Base-by-base conservation (phyloP, 2,888 invertebrate species). In the Bombylius discolor region DNA sequence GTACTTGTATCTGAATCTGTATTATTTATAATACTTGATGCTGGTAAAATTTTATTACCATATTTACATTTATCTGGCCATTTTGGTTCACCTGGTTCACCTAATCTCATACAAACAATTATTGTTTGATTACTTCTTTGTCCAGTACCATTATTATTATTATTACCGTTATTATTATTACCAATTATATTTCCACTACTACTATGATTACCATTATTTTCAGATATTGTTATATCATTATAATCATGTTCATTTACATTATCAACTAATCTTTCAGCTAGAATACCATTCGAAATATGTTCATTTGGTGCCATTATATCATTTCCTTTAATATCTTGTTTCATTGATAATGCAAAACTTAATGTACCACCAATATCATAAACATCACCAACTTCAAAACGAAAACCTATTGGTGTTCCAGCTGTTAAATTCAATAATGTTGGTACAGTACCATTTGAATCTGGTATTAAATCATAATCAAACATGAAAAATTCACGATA, bases 301-400 rank as follows among this genome's bases (percentile, higher is more conserved):
- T 48, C 45, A 45, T 31, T 33, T 12, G 52, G 46, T 12, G 49
- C 32, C 13, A 50, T 55, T n/a, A 55, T 49, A 7, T 52, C 52
- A 55, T 56, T 56, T 8, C 63, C 63, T 47, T 66, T 68, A 3
- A 64, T 61, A 4, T 76, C 80, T 69, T 80, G 81, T 63, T 84
- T 78, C 66, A 89, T 76, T 53, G 84, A 85, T 1, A 87, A 75
- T 52, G 85, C 84, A 61, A 89, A 78, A 1, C 82, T 79, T 31
- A 91, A 68, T 4, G 87, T 89, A 0, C 92, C 92, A 0, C 93
- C 93, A 42, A 87, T 83, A 65, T 92, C 92, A 56, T 80, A 76
- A 33, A 84, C 79, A 56, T 84, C 79, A 45, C 83, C 81, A 12
- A 92, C 76, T 56, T 79, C 77, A 67, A 90, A 89, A 60, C 82